Base-by-base conservation (phyloP, 1,140 invertebrate genomes). In the Stratiolaelaps scimitus region DNA sequence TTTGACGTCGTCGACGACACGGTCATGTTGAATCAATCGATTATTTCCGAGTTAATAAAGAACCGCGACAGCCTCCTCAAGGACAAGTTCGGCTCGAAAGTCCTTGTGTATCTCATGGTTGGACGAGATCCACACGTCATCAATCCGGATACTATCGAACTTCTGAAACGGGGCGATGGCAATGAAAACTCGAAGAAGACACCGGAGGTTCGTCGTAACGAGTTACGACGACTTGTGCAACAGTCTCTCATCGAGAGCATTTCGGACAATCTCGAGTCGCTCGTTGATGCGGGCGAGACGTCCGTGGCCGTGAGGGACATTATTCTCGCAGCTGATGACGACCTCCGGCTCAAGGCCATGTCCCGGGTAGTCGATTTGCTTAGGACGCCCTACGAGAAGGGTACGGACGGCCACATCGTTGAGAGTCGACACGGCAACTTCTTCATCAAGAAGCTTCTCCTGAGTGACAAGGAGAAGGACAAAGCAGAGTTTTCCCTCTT, bases 341-440 rank as follows among this genome's bases (percentile, higher is more conserved):
- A 23, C 10, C 28, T 65, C 19, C 64, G 26, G 40, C 26, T 19
- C 26, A 44, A 43, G 43, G 64, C 44, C 1, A 28, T 44, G n/a
- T 44, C 28, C 26, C 44, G 34, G 10, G 64, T 65, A 20, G 40
- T 43, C 26, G 72, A 45, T 72, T 71, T 53, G 30, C 53, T 60
- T 1, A 26, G 26, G 20, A 34, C 15, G 13, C 53, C 53, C 4
- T 60, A 71, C 48, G 72, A 74, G 34, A 74, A 75, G 19, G 64
- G 67, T 44, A 69, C 77, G 44, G 76, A 81, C 53, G 71, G 78
- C 17, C 73, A 79, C 7, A 82, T 82, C 7, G 78, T 91, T n/a
- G 88, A 92, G 76, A 82, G 89, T 74, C 75, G 85, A 0, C 87
- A 85, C 15, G 78, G 88, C 66, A 87, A 90, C 74, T 81, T 85